Conservation (phyloP, 2,113 vertebrate species). For the Cranoglanis bouderius region DNA sequence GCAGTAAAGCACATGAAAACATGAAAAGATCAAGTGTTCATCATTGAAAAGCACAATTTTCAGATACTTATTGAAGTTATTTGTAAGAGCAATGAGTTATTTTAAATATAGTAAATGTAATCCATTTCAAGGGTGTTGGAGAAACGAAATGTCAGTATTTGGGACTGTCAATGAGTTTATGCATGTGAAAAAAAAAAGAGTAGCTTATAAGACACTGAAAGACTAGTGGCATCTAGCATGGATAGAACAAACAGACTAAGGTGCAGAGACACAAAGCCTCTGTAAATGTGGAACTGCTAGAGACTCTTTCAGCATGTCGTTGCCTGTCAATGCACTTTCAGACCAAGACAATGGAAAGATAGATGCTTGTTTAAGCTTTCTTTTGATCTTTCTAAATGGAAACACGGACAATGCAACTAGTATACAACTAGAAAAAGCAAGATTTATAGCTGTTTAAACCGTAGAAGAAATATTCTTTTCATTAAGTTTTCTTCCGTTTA, state of each 20-base stretch:
- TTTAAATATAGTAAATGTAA: background rate
- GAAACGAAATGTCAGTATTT: background rate
- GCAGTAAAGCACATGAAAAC: background rate
- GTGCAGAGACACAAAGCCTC: constrained; percentile 7
- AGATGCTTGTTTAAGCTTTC: constrained; percentile 32
- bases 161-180: background rate
- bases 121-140: background rate
- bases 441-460: constrained; percentile 41
- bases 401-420: constrained; percentile 45
- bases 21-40: background rate
- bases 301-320: constrained; percentile 45
- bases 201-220: background rate
- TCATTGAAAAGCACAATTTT: background rate
- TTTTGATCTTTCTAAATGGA: constrained; percentile 43
- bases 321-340: constrained; percentile 43
- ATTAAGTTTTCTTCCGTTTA: background rate
- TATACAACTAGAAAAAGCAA: constrained; percentile 44
- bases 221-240: background rate
- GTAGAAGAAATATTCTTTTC: constrained; percentile 26
- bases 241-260: background rate
- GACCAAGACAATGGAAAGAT: constrained; percentile 39
- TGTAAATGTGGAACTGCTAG: background rate
- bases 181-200: background rate
- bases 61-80: background rate
- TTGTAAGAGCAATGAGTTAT: background rate